phyloP scores from a whole-genome alignment of 2,888 invertebrate species.

The Ypsolopha sequella region DNA sequence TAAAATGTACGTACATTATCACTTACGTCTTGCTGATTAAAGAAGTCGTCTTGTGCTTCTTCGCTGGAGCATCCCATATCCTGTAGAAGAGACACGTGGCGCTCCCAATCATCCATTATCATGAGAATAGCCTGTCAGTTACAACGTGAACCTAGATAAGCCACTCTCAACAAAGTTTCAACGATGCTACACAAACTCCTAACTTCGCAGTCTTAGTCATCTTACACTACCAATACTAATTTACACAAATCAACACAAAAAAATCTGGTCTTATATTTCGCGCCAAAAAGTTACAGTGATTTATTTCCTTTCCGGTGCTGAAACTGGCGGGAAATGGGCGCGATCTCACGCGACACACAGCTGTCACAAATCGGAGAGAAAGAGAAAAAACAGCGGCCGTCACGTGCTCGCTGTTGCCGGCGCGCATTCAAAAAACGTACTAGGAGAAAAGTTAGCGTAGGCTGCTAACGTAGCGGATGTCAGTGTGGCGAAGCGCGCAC shows the following conservation, averaged over 20 bases:
- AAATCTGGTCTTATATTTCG: conserved; percentile 38
- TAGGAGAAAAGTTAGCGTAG: conserved; percentile 51
- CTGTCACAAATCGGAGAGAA: conserved; percentile 55
- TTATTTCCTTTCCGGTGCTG: conserved; percentile 33
- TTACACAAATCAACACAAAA: background rate
- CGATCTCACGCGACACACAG: conserved; percentile 56
- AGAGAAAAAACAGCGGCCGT: conserved; percentile 59
- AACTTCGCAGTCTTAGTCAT: too few relatives aligned
- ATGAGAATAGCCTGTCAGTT: conserved; percentile 14
- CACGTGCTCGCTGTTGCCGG: conserved; percentile 61
- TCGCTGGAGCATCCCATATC: conserved; percentile 69
- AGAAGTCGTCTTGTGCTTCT: conserved; percentile 70
- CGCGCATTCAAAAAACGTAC: conserved; percentile 61
- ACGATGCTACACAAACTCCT: too few relatives aligned
- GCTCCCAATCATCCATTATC: conserved; percentile 72
- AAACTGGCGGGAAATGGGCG: conserved; percentile 55
- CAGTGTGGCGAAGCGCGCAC: conserved; percentile 62
- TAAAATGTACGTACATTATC: background rate
- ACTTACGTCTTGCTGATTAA: conserved; percentile 73
- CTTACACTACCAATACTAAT: too few relatives aligned
- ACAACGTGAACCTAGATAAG: too few relatives aligned
- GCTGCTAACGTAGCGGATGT: conserved; percentile 37
- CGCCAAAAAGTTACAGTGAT: conserved; percentile 56
- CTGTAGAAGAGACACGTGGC: conserved; percentile 70
- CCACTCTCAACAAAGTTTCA: too few relatives aligned